Base-by-base conservation (phyloP, 1,140 invertebrate species). In the Cryptotermes secundus region DNA sequence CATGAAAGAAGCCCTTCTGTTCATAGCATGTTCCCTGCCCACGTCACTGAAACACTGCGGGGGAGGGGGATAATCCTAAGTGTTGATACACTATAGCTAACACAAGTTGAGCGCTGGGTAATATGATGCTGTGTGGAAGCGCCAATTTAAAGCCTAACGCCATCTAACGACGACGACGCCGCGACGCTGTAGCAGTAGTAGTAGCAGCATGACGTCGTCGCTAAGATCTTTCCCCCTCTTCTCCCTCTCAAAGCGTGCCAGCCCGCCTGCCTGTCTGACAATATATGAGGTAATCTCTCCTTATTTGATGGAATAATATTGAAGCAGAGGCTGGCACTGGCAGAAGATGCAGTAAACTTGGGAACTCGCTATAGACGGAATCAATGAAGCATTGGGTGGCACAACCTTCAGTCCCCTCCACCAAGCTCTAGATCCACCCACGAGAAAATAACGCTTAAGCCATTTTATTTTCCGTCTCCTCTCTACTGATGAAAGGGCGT, bases 291-390 rank as follows among this genome's bases (percentile, higher is more conserved):
- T 84, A 85, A 85, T 85, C 85, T 81, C 82, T 38, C 82, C 80
- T 72, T 85, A 81, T 83, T 85, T 85, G 85, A 85, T 85, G 85
- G 85, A 85, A 85, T 85, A 85, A 85, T 85, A 85, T 85, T 83
- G 85, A 85, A 85, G 85, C 82, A 80, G 82, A 36, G 36, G 42
- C 38, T 53, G 81, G 80, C 26, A 38, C 31, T 53, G 81, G 81
- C 38, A 45, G 38, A 45, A 72, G 59, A 72, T n/a, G 81, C 31
- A 82, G 81, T 82, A 82, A 82, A 82, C 81, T 82, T 82, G 81
- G 81, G 9, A 72, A 31, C n/a, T 82, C 81, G 38, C 81, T 82
- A 82, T 82, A 53, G 34, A 82, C 38, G 81, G 81, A 82, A 82
- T 82, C 81, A 82, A 82, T 82, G 81, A 82, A 82, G 81, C 42